Conservation (phyloP, 2,888 invertebrate genomes). For the Corythucha ciliata region DNA sequence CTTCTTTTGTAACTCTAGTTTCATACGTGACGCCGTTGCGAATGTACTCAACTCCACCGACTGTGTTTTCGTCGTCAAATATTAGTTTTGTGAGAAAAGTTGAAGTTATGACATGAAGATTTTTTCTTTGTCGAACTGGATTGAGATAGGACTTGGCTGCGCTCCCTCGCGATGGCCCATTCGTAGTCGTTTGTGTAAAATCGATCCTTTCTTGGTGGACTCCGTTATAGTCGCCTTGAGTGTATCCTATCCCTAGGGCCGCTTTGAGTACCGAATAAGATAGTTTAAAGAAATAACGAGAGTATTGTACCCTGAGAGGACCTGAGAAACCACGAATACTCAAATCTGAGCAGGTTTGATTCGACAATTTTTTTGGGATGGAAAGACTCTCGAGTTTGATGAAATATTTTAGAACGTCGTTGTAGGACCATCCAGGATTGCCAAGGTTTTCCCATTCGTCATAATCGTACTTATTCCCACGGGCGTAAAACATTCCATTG, state of each 20-base stretch:
- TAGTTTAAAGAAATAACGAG: constrained; percentile 56
- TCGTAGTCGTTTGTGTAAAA: too few species aligned
- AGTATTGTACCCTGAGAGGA: constrained; percentile 69
- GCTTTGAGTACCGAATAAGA: constrained; percentile 50
- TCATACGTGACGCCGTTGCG: constrained; percentile 45
- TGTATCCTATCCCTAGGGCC: constrained; percentile 49
- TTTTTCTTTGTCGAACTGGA: constrained; percentile 34
- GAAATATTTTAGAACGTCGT: too few species aligned
- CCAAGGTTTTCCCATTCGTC: too few species aligned
- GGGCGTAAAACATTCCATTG: too few species aligned
- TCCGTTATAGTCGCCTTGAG: too few species aligned
- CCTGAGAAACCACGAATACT: constrained; percentile 66
- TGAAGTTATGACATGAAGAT: constrained; percentile 37
- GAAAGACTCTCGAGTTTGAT: too few species aligned
- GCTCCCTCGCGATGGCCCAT: constrained; percentile 51
- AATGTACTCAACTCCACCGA: constrained; percentile 51
- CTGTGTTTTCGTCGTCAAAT: constrained; percentile 39
- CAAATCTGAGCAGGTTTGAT: too few species aligned
- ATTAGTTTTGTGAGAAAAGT: constrained; percentile 35
- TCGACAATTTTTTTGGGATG: too few species aligned
- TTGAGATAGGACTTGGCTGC: constrained; percentile 37
- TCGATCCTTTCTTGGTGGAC: too few species aligned
- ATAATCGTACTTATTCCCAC: too few species aligned
- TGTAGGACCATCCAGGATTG: too few species aligned
- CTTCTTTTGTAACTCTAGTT: constrained; percentile 46